Conservation (phyloP, 2,113 vertebrate genomes). For the Etheostoma spectabile region DNA sequence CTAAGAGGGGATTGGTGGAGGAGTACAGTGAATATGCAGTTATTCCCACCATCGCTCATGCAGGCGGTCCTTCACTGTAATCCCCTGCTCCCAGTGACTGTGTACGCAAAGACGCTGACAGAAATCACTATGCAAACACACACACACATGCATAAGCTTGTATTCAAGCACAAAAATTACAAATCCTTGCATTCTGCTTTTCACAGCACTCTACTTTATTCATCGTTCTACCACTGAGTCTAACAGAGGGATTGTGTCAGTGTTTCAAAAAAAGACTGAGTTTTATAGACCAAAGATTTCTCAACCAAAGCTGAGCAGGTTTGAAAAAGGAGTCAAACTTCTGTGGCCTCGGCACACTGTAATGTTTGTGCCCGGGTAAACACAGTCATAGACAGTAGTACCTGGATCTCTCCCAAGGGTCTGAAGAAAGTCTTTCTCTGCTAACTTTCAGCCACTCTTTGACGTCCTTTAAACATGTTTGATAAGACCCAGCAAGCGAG, state of each 20-base stretch:
- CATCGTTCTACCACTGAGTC: slow-evolving; percentile 31
- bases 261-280: not conserved
- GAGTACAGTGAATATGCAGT: slow-evolving; percentile 75
- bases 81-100: slow-evolving; percentile 63
- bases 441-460: slow-evolving; percentile 43
- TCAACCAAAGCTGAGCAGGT: slow-evolving; percentile 25
- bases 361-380: slow-evolving; percentile 7
- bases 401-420: not conserved
- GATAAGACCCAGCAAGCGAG: slow-evolving; percentile 43
- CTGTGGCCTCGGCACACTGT: slow-evolving; percentile 19
- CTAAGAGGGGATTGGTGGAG: slow-evolving; percentile 55
- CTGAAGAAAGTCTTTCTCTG: slow-evolving; percentile 16
- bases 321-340: slow-evolving; percentile 32
- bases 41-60: slow-evolving; percentile 75
- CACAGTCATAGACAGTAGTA: slow-evolving; percentile 8
- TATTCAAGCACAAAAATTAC: slow-evolving; percentile 36
- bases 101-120: slow-evolving; percentile 55
- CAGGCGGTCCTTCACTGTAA: slow-evolving; percentile 73
- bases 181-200: slow-evolving; percentile 44
- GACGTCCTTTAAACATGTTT: slow-evolving; percentile 56
- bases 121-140: slow-evolving; percentile 51
- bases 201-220: slow-evolving; percentile 44
- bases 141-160: slow-evolving; percentile 17
- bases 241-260: slow-evolving; percentile 3
- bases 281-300: slow-evolving; percentile 23